phyloP scores from a whole-genome alignment of 2,113 vertebrate species.

The Lamprotornis superbus region DNA sequence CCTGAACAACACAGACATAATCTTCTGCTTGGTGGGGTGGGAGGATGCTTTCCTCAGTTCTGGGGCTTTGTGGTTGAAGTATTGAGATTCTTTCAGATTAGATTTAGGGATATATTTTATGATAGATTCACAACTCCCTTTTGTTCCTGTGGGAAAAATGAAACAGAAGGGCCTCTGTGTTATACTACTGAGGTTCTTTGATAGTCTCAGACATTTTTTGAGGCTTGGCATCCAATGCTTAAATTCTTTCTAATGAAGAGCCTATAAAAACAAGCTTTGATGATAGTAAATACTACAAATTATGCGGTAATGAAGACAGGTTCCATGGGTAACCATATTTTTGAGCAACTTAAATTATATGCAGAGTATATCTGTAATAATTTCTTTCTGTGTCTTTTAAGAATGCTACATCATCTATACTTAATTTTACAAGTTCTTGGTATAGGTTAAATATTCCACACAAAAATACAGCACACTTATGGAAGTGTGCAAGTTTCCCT shows the following conservation, averaged over 20 bases:
- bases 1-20: neutral
- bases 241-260: conserved; percentile 17
- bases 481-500: neutral
- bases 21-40: neutral
- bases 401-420: neutral
- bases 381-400: neutral
- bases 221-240: neutral
- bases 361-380: neutral
- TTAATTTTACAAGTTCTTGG: neutral
- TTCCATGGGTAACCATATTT: neutral
- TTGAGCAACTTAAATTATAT: neutral
- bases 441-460: neutral
- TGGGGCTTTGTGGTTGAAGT: neutral
- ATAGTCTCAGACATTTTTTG: conserved; percentile 19
- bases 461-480: neutral
- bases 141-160: conserved; percentile 17
- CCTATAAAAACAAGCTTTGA: conserved; percentile 13
- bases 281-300: neutral
- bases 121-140: conserved; percentile 10
- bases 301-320: neutral
- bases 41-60: neutral
- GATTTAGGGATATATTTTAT: conserved; percentile 22
- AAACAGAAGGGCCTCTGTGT: conserved; percentile 20
- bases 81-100: conserved; percentile 16
- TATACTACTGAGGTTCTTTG: neutral